phyloP scores from a whole-genome alignment of 2,113 vertebrate species.

The Gopherus flavomarginatus region DNA sequence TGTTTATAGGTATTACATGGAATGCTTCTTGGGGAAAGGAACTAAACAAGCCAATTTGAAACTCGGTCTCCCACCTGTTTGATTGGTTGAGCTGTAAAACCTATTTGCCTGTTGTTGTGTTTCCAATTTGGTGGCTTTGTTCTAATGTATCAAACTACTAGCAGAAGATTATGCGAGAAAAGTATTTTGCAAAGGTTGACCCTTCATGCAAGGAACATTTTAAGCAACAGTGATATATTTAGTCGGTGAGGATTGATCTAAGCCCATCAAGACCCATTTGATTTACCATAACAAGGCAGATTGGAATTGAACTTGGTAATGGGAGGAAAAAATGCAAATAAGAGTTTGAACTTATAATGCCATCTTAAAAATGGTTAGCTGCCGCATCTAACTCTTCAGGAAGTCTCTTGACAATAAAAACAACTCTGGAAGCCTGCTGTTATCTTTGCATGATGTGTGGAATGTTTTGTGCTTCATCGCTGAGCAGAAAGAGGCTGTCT shows the following conservation, averaged over 20 bases:
- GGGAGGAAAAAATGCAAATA: neutral
- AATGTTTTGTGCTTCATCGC: constrained; percentile 27
- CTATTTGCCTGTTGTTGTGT: neutral
- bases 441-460: neutral
- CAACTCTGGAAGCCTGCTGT: neutral
- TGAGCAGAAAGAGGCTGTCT: neutral
- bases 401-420: neutral
- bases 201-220: neutral
- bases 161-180: neutral
- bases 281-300: neutral
- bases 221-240: neutral
- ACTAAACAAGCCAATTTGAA: constrained; percentile 4
- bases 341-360: neutral
- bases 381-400: constrained; percentile 1
- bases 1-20: neutral
- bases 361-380: constrained; percentile 16
- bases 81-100: neutral
- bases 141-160: neutral
- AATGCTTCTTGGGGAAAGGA: neutral
- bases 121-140: neutral
- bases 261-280: neutral
- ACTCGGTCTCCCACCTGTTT: neutral
- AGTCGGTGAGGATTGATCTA: neutral
- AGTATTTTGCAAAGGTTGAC: neutral
- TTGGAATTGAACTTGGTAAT: neutral